phyloP scores from a whole-genome alignment of 2,797 vertebrate species.

The Momotus momota region DNA sequence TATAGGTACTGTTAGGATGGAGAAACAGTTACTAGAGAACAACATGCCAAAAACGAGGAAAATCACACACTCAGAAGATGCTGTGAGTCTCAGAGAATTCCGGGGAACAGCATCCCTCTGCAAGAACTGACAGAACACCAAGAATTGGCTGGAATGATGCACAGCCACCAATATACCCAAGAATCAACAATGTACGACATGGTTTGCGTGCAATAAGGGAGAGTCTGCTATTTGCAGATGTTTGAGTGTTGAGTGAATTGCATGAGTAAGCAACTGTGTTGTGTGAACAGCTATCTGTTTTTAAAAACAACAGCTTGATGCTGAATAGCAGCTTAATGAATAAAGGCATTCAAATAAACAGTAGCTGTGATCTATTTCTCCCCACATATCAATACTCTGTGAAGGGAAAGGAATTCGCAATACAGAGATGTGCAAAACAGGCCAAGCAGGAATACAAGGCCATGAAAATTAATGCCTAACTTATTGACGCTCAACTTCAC shows the following conservation, averaged over 20 bases:
- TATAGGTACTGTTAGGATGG: neutral
- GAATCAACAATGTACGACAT: neutral
- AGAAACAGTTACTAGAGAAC: neutral
- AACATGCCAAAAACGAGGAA: neutral
- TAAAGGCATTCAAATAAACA: neutral
- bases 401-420: neutral
- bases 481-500: neutral
- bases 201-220: neutral
- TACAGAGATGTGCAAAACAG: neutral
- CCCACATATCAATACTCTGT: neutral
- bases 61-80: neutral
- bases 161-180: rapidly evolving
- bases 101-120: neutral
- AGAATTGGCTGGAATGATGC: neutral
- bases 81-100: neutral
- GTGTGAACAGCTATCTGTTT: neutral
- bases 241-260: neutral
- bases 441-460: neutral
- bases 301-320: neutral
- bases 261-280: neutral
- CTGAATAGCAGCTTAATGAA: neutral
- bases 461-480: neutral
- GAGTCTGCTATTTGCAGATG: neutral
- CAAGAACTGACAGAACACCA: neutral
- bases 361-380: neutral